phyloP scores from a whole-genome alignment of 64 coral and sea anemone genomes.

The Dendrophyllia cribrosa region DNA sequence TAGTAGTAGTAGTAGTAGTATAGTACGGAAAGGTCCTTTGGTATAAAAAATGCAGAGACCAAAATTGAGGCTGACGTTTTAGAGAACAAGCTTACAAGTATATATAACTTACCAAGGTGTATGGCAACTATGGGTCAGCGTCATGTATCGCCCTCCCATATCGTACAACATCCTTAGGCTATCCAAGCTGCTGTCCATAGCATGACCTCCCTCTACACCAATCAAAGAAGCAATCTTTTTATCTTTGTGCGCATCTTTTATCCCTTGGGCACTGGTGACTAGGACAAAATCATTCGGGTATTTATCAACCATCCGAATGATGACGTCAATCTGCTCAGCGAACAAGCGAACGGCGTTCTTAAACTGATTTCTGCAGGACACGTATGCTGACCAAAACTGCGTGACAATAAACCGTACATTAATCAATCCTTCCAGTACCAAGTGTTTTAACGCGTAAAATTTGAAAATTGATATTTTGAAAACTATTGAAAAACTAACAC shows the following conservation, averaged over 20 bases:
- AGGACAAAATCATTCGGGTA: slow-evolving; percentile 68
- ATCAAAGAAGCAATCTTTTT: slow-evolving; percentile 82
- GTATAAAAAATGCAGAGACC: no score
- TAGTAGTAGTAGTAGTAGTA: no score
- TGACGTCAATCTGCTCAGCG: slow-evolving; percentile 76
- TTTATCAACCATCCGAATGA: slow-evolving; percentile 65
- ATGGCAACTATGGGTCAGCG: slow-evolving; percentile 81
- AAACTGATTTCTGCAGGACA: slow-evolving; percentile 75
- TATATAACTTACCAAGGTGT: slow-evolving; percentile 77
- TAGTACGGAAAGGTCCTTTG: no score
- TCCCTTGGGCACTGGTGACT: slow-evolving; percentile 72
- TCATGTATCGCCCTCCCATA: slow-evolving; percentile 87
- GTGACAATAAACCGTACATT: background rate
- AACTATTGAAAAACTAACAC: no score
- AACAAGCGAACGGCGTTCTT: slow-evolving; percentile 86
- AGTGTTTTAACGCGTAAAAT: no score
- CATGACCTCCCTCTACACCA: slow-evolving; percentile 81
- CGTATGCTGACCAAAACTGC: slow-evolving; percentile 92
- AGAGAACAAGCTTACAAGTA: no score
- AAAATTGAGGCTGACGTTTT: no score
- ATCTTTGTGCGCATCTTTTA: slow-evolving; percentile 55
- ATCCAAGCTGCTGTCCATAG: slow-evolving; percentile 87
- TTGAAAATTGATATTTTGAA: no score
- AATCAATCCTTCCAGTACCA: no score
- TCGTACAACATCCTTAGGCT: slow-evolving; percentile 87